Percentiles rank a stretch among this genome's conserved stretches.
These are phyloP conservation scores for Megalonaias nervosa DNA, from an alignment of 1,140 invertebrate genomes.

Conservation along the genomic window DNA sequence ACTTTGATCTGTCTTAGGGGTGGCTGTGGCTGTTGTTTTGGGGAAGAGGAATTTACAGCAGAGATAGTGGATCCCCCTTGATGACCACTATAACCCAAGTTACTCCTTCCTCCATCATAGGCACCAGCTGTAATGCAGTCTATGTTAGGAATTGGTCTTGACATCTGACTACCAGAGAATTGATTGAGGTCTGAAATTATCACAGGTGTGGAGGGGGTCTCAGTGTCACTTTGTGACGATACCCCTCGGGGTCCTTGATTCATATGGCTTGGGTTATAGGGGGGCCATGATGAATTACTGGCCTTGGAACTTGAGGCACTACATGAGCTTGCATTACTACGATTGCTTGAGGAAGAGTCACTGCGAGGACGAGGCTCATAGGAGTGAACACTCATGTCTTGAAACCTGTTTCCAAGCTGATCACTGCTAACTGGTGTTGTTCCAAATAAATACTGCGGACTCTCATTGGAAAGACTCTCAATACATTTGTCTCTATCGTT, in stretches of 20 bases:
- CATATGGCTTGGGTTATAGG: conserved; percentile 21
- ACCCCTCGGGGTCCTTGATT: conserved; percentile 30
- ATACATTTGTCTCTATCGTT: conserved; percentile 31
- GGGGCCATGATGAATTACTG: conserved; percentile 8
- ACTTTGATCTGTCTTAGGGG: conserved; percentile 29
- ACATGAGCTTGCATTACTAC: conserved; percentile 31
- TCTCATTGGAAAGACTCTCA: conserved; percentile 30
- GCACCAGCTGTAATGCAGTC: no score
- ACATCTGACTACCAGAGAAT: neutral
- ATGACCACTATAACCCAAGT: conserved; percentile 11
- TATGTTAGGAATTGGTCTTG: no score
- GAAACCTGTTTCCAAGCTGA: neutral
- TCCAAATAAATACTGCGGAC: conserved; percentile 33
- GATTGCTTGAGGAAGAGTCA: conserved; percentile 28
- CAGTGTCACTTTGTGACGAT: conserved; percentile 11
- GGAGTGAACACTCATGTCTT: no score
- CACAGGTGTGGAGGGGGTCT: conserved; percentile 21
- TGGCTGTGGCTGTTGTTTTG: conserved; percentile 4
- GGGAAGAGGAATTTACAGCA: conserved; percentile 5
- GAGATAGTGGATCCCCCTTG: conserved; percentile 10
- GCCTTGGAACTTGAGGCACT: neutral
- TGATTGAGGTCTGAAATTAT: conserved; percentile 28
- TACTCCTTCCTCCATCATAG: neutral
- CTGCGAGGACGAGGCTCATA: conserved; percentile 21
- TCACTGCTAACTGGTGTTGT: conserved; percentile 9